Conservation (phyloP, 1,140 invertebrate species). For the Rhagoletis pomonella region DNA sequence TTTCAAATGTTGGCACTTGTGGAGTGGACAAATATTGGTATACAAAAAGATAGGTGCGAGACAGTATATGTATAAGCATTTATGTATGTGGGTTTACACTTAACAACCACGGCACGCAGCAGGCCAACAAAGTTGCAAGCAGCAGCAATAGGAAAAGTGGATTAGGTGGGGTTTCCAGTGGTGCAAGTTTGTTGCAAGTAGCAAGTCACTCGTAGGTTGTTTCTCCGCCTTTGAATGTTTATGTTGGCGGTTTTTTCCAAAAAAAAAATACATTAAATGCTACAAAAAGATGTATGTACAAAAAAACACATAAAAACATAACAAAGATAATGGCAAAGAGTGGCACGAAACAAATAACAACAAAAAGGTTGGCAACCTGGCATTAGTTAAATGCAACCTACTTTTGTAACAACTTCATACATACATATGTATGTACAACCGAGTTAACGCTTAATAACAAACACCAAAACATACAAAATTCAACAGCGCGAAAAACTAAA, state of each 20-base stretch:
- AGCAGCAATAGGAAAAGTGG: background rate
- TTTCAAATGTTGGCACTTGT: background rate
- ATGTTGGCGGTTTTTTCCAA: background rate
- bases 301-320: background rate
- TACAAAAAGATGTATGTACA: background rate
- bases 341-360: background rate
- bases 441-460: background rate
- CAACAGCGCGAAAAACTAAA: background rate
- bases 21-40: background rate
- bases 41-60: background rate
- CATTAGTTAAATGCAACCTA: slow-evolving; percentile 46
- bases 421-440: background rate
- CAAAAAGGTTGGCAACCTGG: background rate
- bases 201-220: background rate
- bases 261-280: background rate
- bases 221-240: background rate
- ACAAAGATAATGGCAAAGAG: slow-evolving; percentile 1
- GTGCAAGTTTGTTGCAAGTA: background rate
- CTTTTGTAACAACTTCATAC: background rate
- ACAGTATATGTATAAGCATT: background rate
- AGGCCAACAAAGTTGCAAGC: background rate
- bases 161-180: slow-evolving; percentile 6
- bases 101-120: background rate
- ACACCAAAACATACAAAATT: background rate
- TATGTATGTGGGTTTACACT: background rate